Base-by-base conservation (phyloP, 2,888 invertebrate species). In the Cryptops parisi region DNA sequence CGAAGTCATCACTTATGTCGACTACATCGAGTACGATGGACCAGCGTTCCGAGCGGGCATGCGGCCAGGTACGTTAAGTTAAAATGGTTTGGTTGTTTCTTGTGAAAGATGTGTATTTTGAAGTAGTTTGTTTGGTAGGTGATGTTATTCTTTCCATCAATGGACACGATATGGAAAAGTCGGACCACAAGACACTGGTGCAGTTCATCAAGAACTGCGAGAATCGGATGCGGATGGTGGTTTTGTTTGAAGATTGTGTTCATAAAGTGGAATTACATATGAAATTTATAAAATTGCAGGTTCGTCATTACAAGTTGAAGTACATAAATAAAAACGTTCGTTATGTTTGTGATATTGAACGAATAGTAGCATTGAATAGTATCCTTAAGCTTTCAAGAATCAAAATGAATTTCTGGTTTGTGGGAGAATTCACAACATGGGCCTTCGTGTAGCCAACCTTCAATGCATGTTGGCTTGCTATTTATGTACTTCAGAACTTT, bases 121-220 rank as follows among this genome's bases (percentile, higher is more conserved):
- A 19, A 46, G 25, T 45, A 6, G 15, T 4, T 19, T 21, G 43
- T 47, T 47, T 12, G 38, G 22, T 63, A 76, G 77, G 96, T 17
- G 96, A 96, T 69, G 93, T 96, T 41, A 94, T 96, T 62, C 74
- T 96, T 39, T 88, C 93, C 44, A 93, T 96, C 63, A 94, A 96
- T 70, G 94, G 94, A n/a, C 79, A 79, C 44, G 90, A 89, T 65
- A 89, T 96, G 78, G 93, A 93, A 67, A 82, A 85, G 62, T 84
- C 87, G n/a, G 89, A 91, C 65, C 96, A 96, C 70, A 82, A 86
- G 65, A 81, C 86, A 49, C 76, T 96, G 60, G 93, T 96, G n/a
- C 80, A 80, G 62, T 88, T 86, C 64, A 93, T 96, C 60, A 87
- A 86, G 70, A 78, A 80, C 65, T 88, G 90, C 72, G 88, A 88